Percentiles rank a stretch among this genome's conserved stretches.
phyloP scores from a whole-genome alignment of 2,888 invertebrate genomes.

The Apotomis turbidana region DNA sequence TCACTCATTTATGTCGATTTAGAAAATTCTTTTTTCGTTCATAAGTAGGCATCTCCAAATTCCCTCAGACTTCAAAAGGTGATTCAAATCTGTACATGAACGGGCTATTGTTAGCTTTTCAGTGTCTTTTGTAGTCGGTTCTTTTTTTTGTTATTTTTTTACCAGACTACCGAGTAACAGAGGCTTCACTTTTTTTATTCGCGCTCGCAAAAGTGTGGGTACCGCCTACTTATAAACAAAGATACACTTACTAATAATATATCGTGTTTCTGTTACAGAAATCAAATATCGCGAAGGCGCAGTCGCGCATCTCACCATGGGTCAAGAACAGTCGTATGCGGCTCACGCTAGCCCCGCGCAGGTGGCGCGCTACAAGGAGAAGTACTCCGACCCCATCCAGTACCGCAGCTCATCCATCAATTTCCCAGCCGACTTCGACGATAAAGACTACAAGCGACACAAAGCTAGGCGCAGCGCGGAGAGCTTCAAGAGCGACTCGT shows the following conservation, averaged over 20 bases:
- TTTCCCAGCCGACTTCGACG: constrained; percentile 63
- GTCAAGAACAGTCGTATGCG: constrained; percentile 77
- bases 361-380: constrained; percentile 66
- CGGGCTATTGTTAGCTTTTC: no score
- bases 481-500: constrained; percentile 77
- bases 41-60: no score
- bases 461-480: constrained; percentile 69
- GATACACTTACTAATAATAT: not conserved
- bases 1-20: no score
- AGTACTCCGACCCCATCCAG: constrained; percentile 66
- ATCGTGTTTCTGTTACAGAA: constrained; percentile 62
- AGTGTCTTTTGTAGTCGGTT: no score
- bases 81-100: no score
- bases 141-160: no score
- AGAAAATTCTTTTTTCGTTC: no score
- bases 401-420: constrained; percentile 60
- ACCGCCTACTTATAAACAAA: no score
- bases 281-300: constrained; percentile 59
- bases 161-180: no score
- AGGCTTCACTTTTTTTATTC: no score
- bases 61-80: no score
- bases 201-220: not conserved
- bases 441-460: constrained; percentile 67
- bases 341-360: constrained; percentile 66
- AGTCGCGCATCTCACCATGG: constrained; percentile 69